Evolutionary conservation across 2,888 invertebrate species (phyloP), one percentile per base, ranked within the genome.

Genomic region (Leptinotarsa tumamoca): DNA sequence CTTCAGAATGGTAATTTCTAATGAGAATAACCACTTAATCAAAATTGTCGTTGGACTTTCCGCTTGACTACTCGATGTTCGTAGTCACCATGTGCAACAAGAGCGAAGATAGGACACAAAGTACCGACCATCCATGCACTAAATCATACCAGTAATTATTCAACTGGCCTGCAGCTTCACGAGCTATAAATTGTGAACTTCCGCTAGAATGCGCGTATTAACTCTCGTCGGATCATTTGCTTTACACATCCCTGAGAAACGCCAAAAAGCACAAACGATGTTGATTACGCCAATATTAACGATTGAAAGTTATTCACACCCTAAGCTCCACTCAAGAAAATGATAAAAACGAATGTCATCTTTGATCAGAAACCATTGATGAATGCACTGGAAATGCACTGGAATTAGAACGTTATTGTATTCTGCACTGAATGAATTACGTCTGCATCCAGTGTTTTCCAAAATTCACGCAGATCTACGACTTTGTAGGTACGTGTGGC

Each of bases 61-160:
- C 27, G 43, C 63, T 63, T 43, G 68, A 68, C 52, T 54, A 43
- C 56, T 10, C 52, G n/a, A 56, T n/a, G 43, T 54, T 69, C 33
- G 58, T 70, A 70, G 27, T 70, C 33, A 33, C 50, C 50, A 58
- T 23, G 58, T 61, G 67, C 73, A 71, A 76, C 76, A 71, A 76
- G 73, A 76, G 61, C 73, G 70, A 66, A 71, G 68, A 76, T 68
- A 18, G 71, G 73, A 71, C 67, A 70, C 51, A 68, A 68, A 78
- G 75, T 74, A 78, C 76, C 56, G 69, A 21, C 58, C 43, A 49
- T 43, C 54, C 27, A 23, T 76, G 80, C 80, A 79, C 78, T 83
- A 83, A 83, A 83, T 83, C 82, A 82, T 77, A 76, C 73, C 75
- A 68, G 78, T 80, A 83, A 83, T 83, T 83, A 83, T 83, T 82